phyloP scores from a whole-genome alignment of 1,140 invertebrate species.

The Dendroctonus valens region DNA sequence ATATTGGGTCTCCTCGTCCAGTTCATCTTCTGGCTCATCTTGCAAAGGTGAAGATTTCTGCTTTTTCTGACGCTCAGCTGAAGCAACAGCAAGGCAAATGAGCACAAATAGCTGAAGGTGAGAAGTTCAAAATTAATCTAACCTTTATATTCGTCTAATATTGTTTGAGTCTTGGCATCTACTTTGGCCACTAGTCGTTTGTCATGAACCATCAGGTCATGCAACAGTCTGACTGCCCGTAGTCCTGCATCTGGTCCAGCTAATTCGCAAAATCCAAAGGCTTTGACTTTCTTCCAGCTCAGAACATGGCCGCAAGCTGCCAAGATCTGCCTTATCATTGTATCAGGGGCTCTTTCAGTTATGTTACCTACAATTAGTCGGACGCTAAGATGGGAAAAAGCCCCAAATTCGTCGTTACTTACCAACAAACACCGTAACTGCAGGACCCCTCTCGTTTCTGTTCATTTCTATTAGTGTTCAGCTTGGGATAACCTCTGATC shows the following conservation, averaged over 20 bases:
- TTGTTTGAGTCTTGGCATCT: slow-evolving; percentile 95
- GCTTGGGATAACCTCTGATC: slow-evolving; percentile 49
- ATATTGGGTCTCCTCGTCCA: slow-evolving; percentile 76
- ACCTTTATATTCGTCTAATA: slow-evolving; percentile 92
- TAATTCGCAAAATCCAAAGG: slow-evolving; percentile 98
- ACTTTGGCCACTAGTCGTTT: slow-evolving; percentile 95
- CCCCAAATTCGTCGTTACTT: slow-evolving; percentile 27
- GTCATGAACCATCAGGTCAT: slow-evolving; percentile 91
- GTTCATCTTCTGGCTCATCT: slow-evolving; percentile 69
- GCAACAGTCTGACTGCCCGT: slow-evolving; percentile 88
- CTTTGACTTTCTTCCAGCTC: slow-evolving; percentile 97
- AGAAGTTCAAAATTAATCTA: slow-evolving; percentile 29
- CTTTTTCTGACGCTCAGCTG: slow-evolving; percentile 60
- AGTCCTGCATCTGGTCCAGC: slow-evolving; percentile 92
- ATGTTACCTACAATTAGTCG: slow-evolving; percentile 77
- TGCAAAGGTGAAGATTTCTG: slow-evolving; percentile 59
- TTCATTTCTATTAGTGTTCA: slow-evolving; percentile 49
- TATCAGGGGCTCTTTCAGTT: slow-evolving; percentile 90
- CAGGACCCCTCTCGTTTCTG: slow-evolving; percentile 67
- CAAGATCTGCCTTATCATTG: slow-evolving; percentile 91
- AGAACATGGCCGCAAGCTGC: slow-evolving; percentile 88
- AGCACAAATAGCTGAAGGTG: background rate
- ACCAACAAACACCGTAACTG: slow-evolving; percentile 95
- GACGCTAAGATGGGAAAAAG: background rate
- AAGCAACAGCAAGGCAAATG: slow-evolving; percentile 8